A percentile compares a stretch with the other conserved stretches of the same genome.
These are phyloP conservation scores for Bombus superbus DNA, from an alignment of 1,140 invertebrate genomes.

Conservation along the genomic window DNA sequence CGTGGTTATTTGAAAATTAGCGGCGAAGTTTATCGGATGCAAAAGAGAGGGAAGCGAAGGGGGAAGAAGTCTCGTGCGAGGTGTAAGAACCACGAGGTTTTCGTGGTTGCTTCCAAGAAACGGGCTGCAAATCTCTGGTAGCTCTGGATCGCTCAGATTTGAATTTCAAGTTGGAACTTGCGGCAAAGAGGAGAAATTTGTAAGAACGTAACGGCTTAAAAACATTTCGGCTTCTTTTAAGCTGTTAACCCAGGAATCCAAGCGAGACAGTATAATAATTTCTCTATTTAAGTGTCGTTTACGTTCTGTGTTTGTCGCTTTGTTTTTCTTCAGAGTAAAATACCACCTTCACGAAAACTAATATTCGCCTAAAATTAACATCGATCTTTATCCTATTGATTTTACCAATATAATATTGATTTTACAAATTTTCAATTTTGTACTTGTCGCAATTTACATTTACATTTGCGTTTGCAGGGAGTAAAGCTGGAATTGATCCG, in stretches of 20 bases:
- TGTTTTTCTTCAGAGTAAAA: too few relatives aligned
- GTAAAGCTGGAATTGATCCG: neutral
- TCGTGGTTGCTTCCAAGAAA: neutral
- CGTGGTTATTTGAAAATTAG: constrained; percentile 22
- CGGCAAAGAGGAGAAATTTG: neutral
- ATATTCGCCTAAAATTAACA: too few relatives aligned
- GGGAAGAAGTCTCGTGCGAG: neutral
- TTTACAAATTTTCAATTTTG: too few relatives aligned
- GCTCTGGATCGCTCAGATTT: neutral
- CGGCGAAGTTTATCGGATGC: neutral
- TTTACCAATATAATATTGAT: too few relatives aligned
- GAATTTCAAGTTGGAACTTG: neutral
- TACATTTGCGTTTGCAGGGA: neutral
- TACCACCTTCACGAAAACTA: too few relatives aligned
- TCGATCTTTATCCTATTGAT: too few relatives aligned
- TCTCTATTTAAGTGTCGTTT: neutral
- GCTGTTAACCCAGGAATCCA: too few relatives aligned
- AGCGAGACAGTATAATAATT: neutral
- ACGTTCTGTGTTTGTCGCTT: too few relatives aligned
- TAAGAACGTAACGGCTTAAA: too few relatives aligned
- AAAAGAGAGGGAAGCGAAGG: neutral
- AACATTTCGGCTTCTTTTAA: too few relatives aligned
- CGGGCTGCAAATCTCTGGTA: too few relatives aligned
- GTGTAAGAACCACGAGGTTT: neutral
- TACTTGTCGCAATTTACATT: too few relatives aligned